Base-by-base conservation (phyloP, 2,113 vertebrate genomes). In the Pyrgilauda ruficollis region DNA sequence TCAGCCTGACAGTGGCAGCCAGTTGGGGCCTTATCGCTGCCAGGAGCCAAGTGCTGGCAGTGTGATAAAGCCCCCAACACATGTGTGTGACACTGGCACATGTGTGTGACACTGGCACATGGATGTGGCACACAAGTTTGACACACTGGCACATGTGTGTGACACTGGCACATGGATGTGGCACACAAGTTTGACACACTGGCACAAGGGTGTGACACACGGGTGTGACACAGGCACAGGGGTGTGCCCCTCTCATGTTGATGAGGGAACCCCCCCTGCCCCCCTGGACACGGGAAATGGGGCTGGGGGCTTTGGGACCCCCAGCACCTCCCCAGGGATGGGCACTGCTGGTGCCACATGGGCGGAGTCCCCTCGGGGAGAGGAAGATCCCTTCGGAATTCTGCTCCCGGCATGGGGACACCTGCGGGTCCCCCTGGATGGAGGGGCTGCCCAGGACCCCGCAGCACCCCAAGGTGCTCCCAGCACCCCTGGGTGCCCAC, bases 1-100 rank as follows among this genome's bases (percentile, higher is more conserved):
- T 92, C 97, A 90, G 98, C 89, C 97, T 97, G 98, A 97, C 97
- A 97, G 98, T 81, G 53, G 69, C 87, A 82, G 97, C 84, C 70
- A 37, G 97, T 90, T 94, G 92, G 85, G 84, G 79, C 97, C 97
- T 98, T 98, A 98, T 98, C 98, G 28, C 94, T 41, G 43, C 55
- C 75, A 31, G 94, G 94, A 96, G 97, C 95, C 9, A 82, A 82
- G 91, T 80, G 98, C 95, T 66, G 68, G 16, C 79, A 13, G 97
- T 28, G 10, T 56, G 98, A 98, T 97, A 97, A 98, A 89, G 66
- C 31, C 44, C 13, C 10, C 15, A 20, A 8, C 26, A 27, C 7
- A 3, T 3, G 15, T 8, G 41, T 24, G 52, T 43, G 13, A 30
- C 28, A 2, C 43, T 61, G 5, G 31, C 31, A 23, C 33, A 35